Base-by-base conservation (phyloP, 2,113 vertebrate species). In the Morone chrysops region DNA sequence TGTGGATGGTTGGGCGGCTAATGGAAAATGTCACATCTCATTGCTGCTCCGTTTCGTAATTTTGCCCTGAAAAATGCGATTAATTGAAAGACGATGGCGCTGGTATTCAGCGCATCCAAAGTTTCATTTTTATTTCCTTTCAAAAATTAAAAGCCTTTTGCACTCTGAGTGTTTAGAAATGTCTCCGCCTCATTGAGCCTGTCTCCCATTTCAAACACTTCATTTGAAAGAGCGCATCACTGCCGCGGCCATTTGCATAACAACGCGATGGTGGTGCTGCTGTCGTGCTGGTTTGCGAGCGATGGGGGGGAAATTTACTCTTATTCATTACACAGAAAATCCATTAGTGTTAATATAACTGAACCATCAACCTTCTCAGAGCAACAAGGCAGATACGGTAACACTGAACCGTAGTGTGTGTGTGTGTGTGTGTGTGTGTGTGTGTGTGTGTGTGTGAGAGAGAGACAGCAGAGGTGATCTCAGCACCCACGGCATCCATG, bases 311-410 rank as follows among this genome's bases (percentile, higher is more conserved):
- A 40, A 41, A 54, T 57, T 66, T 62, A 63, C 25, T 6, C 81
- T 77, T 50, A 47, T 51, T 87, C 83, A 83, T 89, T 91, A 89
- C 84, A 89, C 66, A 65, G 81, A 76, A 89, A 89, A 88, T 68
- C 75, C 86, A 91, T 91, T 90, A 90, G 78, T 25, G 78, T 59
- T 76, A 81, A 89, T 90, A 89, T 65, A 50, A 82, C 18, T 9
- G 67, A 86, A 82, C 18, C 71, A 71, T 70, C 81, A 83, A 41
- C 85, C 59, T 66, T 83, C 73, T 79, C 59, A 60, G 12, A 70
- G 82, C 70, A 70, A 45, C 80, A 18, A 57, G 47, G 66, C 78
- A 31, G 48, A 67, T 66, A 36, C 16, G 53, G 53, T 20, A 12
- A 45, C 71, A 53, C 11, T 51, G 43, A 61, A 66, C 59, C 18